Percentiles rank a stretch among this genome's conserved stretches.
These are phyloP conservation scores for Etheostoma perlongum DNA, from an alignment of 2,797 vertebrate genomes.

Conservation along the genomic window DNA sequence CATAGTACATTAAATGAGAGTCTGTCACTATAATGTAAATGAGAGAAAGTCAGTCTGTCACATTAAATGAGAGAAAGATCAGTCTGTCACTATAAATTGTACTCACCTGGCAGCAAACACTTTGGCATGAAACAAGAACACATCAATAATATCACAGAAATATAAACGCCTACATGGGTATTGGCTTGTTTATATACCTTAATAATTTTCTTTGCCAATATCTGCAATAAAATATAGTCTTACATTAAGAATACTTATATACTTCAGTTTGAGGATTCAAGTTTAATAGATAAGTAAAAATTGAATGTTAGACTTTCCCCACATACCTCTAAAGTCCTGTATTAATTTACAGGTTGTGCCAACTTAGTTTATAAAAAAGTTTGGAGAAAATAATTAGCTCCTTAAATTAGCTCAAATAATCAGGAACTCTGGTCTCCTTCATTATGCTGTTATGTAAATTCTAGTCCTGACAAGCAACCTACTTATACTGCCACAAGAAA, in stretches of 20 bases:
- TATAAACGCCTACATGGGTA: neutral
- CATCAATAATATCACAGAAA: neutral
- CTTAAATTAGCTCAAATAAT: slow-evolving; percentile 11
- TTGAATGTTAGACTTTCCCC: neutral
- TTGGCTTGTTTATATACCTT: neutral
- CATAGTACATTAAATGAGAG: slow-evolving; percentile 3
- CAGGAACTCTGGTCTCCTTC: neutral
- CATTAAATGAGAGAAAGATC: slow-evolving; percentile 1
- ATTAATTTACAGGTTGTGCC: neutral
- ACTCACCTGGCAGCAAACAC: neutral
- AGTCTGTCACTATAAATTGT: slow-evolving; percentile 5
- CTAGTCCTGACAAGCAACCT: neutral
- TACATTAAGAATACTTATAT: neutral
- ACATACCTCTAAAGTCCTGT: neutral
- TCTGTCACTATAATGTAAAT: slow-evolving; percentile 5
- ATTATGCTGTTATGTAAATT: neutral
- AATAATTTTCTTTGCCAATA: too few relatives aligned
- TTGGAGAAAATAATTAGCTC: too few relatives aligned
- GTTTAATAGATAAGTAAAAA: too few relatives aligned
- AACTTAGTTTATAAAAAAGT: too few relatives aligned
- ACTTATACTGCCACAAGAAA: neutral
- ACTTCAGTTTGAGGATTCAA: neutral
- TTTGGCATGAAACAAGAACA: neutral
- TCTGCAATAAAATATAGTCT: neutral
- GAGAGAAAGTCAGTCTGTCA: neutral